phyloP scores from a whole-genome alignment of 1,140 invertebrate genomes.

The Diorhabda carinulata region DNA sequence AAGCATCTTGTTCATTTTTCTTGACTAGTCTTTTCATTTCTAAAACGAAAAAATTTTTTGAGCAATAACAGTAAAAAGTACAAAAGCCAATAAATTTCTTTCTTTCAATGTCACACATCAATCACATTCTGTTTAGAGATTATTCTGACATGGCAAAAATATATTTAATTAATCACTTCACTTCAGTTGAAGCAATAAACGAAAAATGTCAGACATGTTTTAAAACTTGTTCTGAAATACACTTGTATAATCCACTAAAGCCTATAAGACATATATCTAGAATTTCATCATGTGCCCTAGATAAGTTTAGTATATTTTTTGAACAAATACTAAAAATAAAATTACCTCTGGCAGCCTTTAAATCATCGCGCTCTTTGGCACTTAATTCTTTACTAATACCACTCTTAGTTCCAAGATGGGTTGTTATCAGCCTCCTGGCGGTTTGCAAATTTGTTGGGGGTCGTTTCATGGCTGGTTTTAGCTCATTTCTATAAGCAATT shows the following conservation, averaged over 20 bases:
- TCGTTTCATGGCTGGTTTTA: constrained; percentile 45
- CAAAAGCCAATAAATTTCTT: constrained; percentile 1
- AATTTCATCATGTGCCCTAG: no score
- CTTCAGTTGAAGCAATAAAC: no score
- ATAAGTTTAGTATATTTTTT: no score
- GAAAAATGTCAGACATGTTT: neutral
- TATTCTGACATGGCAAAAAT: no score
- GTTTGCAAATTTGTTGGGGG: constrained; percentile 45
- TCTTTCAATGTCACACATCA: no score
- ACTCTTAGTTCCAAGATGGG: constrained; percentile 42
- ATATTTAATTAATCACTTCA: no score
- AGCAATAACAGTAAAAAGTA: neutral
- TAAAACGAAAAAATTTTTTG: constrained; percentile 26
- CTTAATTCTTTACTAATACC: constrained; percentile 39
- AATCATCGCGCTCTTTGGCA: constrained; percentile 41
- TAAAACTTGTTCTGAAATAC: no score
- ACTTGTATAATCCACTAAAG: no score
- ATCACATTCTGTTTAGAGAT: no score
- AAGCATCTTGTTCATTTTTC: constrained; percentile 44
- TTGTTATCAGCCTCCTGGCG: constrained; percentile 44
- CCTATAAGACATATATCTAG: no score
- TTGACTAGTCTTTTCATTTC: constrained; percentile 37
- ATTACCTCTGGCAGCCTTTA: constrained; percentile 42
- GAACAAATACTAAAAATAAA: constrained; percentile 1
- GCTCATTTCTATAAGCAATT: constrained; percentile 36